Evolutionary conservation across 1,140 invertebrate genomes (phyloP).

Genomic region (Pseudachorutes palmiensis): DNA sequence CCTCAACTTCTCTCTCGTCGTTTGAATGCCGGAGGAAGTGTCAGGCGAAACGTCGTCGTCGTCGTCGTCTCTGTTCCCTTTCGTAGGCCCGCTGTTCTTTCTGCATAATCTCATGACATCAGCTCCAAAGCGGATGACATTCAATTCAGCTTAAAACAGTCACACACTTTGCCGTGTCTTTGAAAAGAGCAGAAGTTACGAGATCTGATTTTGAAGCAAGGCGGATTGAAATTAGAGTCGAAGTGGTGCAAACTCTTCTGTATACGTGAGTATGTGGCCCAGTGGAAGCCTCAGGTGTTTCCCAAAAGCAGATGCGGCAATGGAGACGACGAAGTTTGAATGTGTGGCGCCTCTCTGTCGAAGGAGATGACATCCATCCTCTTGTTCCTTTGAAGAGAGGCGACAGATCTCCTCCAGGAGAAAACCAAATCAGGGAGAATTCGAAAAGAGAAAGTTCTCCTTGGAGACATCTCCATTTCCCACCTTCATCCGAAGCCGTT

Average conservation of each 20-base stretch:
- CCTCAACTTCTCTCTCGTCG: not conserved
- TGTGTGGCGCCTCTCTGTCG: not conserved
- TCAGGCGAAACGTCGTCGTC: not conserved
- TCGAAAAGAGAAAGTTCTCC: not conserved
- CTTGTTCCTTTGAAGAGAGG: not conserved
- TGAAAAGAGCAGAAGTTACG: not conserved
- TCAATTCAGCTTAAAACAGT: too few species aligned
- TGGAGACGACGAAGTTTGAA: not conserved
- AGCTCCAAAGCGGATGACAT: not conserved
- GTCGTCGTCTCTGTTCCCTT: not conserved
- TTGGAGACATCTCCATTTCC: not conserved
- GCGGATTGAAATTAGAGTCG: too few species aligned
- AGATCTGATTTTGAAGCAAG: too few species aligned
- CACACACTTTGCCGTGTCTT: too few species aligned
- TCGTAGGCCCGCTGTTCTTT: too few species aligned
- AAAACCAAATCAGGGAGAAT: not conserved
- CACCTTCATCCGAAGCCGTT: not conserved
- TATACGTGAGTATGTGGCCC: too few species aligned
- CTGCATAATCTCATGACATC: constrained; percentile 1
- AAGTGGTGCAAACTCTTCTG: too few species aligned
- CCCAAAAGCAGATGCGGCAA: not conserved
- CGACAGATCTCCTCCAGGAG: not conserved
- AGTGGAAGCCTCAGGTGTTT: constrained; percentile 1
- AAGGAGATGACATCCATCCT: not conserved
- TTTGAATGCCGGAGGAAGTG: not conserved